Percentiles rank a stretch among this genome's conserved stretches.
These are phyloP conservation scores for Pontoporia blainvillei DNA, from an alignment of 2,113 vertebrate genomes.

Conservation along the genomic window DNA sequence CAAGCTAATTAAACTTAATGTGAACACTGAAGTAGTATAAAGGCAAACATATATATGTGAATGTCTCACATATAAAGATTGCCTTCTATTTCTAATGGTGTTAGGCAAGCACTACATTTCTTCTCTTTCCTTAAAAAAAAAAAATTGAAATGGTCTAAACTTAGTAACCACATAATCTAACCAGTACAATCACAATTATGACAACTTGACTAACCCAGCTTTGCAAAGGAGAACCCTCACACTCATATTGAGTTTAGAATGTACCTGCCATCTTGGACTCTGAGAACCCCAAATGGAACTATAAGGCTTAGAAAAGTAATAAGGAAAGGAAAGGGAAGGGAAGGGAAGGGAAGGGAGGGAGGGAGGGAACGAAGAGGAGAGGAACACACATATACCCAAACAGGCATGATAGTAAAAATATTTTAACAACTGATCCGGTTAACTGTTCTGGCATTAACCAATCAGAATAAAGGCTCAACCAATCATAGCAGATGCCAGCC, in stretches of 20 bases:
- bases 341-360: no score
- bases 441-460: not conserved
- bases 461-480: not conserved
- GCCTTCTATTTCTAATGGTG: not conserved
- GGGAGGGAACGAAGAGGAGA: not conserved
- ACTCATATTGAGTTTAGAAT: not conserved
- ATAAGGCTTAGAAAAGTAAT: not conserved
- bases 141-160: not conserved
- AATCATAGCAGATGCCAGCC: not conserved
- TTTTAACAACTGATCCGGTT: not conserved
- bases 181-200: not conserved
- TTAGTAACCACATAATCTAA: not conserved
- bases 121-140: not conserved
- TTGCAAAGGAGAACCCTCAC: not conserved
- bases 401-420: not conserved
- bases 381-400: not conserved
- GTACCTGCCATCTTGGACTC: not conserved
- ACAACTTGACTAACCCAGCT: not conserved
- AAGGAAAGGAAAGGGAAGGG: no score
- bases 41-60: not conserved
- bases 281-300: not conserved
- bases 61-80: not conserved
- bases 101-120: not conserved
- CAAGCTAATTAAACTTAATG: not conserved
- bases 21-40: not conserved